Evolutionary conservation across 1,140 invertebrate species (phyloP).

Genomic region (Euura lappo): DNA sequence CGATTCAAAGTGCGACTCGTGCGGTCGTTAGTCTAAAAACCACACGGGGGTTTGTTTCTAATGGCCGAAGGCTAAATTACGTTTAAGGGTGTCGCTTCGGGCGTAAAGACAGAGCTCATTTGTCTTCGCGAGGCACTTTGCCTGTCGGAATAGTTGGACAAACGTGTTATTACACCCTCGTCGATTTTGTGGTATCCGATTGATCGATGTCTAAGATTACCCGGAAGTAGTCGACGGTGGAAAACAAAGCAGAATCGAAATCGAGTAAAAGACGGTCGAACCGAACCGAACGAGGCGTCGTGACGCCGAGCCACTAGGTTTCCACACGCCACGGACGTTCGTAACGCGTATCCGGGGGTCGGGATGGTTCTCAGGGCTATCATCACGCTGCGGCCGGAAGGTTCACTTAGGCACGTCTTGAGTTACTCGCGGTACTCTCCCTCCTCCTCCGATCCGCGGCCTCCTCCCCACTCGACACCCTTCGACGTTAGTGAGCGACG

Average conservation of each 20-base stretch:
- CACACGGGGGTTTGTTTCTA: conserved; percentile 13
- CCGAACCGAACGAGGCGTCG: neutral
- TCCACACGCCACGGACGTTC: conserved; percentile 22
- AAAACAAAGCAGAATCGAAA: too few species aligned
- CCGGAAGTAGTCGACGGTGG: neutral
- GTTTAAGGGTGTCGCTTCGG: neutral
- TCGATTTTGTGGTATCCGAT: neutral
- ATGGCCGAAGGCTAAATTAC: too few species aligned
- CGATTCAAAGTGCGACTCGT: conserved; percentile 8
- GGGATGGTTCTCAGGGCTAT: conserved; percentile 62
- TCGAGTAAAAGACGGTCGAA: too few species aligned
- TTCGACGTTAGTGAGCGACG: too few species aligned
- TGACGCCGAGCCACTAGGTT: neutral
- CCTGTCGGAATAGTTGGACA: conserved; percentile 33
- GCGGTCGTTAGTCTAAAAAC: conserved; percentile 19
- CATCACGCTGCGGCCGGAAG: conserved; percentile 34
- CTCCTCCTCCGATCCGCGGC: neutral
- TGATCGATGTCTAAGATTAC: conserved; percentile 4
- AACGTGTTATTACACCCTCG: conserved; percentile 20
- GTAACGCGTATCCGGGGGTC: conserved; percentile 58
- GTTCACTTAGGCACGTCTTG: conserved; percentile 6
- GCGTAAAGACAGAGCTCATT: conserved; percentile 35
- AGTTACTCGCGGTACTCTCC: neutral
- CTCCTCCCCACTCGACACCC: too few species aligned
- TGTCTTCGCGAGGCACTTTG: conserved; percentile 45